phyloP scores from a whole-genome alignment of 2,113 vertebrate species.

The Todiramphus chloris region DNA sequence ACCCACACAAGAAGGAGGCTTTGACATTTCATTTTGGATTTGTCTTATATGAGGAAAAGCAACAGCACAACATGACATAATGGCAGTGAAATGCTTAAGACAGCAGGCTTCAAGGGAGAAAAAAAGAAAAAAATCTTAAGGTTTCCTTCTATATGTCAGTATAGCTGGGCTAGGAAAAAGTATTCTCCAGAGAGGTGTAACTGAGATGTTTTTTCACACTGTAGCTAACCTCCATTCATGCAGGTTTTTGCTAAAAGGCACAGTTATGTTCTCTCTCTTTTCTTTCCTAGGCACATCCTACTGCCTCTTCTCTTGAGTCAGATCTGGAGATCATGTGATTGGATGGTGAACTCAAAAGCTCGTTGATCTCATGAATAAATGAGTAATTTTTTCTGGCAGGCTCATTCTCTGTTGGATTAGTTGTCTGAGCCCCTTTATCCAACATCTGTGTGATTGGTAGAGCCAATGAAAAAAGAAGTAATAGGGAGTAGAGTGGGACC shows the following conservation, averaged over 20 bases:
- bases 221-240: not conserved
- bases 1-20: not conserved
- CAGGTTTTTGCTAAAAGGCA: not conserved
- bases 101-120: not conserved
- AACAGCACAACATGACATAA: rapidly evolving
- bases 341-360: not conserved
- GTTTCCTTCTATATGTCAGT: not conserved
- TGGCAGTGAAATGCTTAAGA: not conserved
- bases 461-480: not conserved
- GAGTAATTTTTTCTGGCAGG: not conserved
- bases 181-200: not conserved
- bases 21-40: not conserved
- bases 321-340: not conserved
- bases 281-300: not conserved
- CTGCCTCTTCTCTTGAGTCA: not conserved
- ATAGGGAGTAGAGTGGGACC: not conserved
- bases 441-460: not conserved
- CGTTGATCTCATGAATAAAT: not conserved
- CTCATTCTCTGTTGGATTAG: not conserved
- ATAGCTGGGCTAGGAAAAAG: not conserved
- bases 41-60: not conserved
- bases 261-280: not conserved
- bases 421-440: not conserved
- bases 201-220: not conserved
- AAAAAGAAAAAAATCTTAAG: not conserved